A percentile compares a stretch with the other conserved stretches of the same genome.
These are phyloP conservation scores for Vipera ursinii DNA, from an alignment of 2,797 vertebrate genomes.

Conservation along the genomic window DNA sequence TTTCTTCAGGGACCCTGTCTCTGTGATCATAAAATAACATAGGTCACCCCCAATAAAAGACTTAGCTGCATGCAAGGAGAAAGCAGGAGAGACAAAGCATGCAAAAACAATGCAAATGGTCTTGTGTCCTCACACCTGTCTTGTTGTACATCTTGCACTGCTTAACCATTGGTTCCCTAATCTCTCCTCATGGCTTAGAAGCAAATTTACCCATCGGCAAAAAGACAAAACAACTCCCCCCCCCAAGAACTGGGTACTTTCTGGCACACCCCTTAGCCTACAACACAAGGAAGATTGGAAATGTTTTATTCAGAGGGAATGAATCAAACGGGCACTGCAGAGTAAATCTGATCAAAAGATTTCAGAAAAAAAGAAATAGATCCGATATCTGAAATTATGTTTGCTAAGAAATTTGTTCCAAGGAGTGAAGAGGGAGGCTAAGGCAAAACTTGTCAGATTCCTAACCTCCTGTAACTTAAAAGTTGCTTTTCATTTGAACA, in stretches of 20 bases:
- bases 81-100: slow-evolving; percentile 42
- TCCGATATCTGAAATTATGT: neutral
- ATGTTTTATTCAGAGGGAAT: slow-evolving; percentile 10
- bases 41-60: slow-evolving; percentile 38
- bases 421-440: neutral
- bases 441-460: neutral
- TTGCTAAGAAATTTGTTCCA: neutral
- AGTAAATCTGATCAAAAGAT: neutral
- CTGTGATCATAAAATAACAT: slow-evolving; percentile 64
- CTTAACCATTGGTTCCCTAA: slow-evolving; percentile 64
- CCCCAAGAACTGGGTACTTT: slow-evolving; percentile 44
- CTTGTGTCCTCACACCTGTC: slow-evolving; percentile 63
- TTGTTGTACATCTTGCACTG: slow-evolving; percentile 59
- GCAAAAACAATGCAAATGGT: slow-evolving; percentile 41
- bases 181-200: slow-evolving; percentile 65
- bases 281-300: neutral
- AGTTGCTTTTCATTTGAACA: slow-evolving; percentile 37
- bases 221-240: no score
- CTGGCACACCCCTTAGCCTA: slow-evolving; percentile 33
- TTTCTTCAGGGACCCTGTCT: neutral
- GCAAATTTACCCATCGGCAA: slow-evolving; percentile 42
- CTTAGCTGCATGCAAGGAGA: neutral
- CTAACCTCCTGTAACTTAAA: slow-evolving; percentile 25
- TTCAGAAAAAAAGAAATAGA: neutral
- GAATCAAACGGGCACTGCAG: slow-evolving; percentile 21